phyloP scores from a whole-genome alignment of 2,888 invertebrate genomes.

The Caenorhabditis zanzibari region DNA sequence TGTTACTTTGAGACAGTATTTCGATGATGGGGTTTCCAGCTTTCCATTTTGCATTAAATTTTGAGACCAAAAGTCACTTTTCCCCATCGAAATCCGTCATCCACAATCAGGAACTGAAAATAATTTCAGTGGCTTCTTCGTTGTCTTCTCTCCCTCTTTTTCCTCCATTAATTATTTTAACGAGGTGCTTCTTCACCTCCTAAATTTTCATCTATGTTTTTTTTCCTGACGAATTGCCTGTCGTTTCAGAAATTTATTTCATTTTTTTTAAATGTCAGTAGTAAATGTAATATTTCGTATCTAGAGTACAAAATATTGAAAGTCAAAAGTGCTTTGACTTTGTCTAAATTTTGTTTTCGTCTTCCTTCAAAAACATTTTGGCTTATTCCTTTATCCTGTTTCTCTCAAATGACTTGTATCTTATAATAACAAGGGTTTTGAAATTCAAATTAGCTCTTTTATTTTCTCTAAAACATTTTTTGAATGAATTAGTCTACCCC shows the following conservation, averaged over 20 bases:
- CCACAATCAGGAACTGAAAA: slow-evolving; percentile 17
- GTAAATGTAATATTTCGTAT: background rate
- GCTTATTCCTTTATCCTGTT: background rate
- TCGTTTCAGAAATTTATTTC: slow-evolving; percentile 16
- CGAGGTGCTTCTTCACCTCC: slow-evolving; percentile 46
- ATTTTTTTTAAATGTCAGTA: background rate
- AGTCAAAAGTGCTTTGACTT: background rate
- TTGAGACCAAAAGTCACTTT: background rate
- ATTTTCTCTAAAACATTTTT: background rate
- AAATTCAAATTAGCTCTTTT: background rate
- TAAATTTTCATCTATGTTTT: slow-evolving; percentile 32
- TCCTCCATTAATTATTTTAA: slow-evolving; percentile 44
- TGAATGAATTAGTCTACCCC: background rate
- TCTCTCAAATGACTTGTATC: background rate
- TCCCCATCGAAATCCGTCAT: background rate
- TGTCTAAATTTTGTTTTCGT: background rate
- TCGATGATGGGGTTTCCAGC: too few species aligned
- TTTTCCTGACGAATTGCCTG: slow-evolving; percentile 43
- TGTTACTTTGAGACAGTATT: too few species aligned
- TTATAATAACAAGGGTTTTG: background rate
- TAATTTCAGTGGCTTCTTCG: slow-evolving; percentile 4
- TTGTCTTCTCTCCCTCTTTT: slow-evolving; percentile 21
- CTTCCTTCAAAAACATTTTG: too few species aligned
- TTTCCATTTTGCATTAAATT: background rate
- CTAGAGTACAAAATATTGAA: background rate